A percentile compares a stretch with the other conserved stretches of the same genome.
Conservation (phyloP, 2,113 vertebrate genomes). For the Alces alces region DNA sequence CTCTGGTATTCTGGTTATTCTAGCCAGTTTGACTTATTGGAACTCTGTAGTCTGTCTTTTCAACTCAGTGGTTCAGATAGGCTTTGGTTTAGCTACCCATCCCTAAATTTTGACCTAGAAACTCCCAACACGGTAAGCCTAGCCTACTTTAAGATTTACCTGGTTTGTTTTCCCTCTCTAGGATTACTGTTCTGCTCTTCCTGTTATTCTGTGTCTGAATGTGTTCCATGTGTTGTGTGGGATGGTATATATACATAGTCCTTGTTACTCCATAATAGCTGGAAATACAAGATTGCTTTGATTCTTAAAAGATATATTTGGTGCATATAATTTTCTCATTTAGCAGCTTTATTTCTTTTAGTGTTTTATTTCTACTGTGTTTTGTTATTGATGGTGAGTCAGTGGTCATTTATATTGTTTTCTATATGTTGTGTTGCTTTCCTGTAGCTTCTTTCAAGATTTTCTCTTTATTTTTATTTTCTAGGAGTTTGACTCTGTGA, state of each 20-base stretch:
- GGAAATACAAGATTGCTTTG: neutral
- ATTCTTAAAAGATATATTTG: neutral
- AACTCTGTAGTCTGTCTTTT: neutral
- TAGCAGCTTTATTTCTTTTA: neutral
- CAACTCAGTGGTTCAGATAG: neutral
- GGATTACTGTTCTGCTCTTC: neutral
- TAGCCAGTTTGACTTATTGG: neutral
- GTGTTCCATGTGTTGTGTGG: neutral
- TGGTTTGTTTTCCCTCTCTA: neutral
- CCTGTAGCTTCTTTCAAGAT: neutral
- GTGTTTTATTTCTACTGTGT: neutral
- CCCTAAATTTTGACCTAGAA: neutral
- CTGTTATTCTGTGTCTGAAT: neutral
- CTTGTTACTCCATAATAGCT: neutral
- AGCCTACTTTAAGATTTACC: neutral
- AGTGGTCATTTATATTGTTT: neutral
- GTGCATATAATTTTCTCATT: neutral
- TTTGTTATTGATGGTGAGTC: neutral
- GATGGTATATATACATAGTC: neutral
- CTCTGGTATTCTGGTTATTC: neutral
- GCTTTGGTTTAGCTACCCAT: neutral
- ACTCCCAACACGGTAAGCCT: neutral
- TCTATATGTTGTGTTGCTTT: neutral
- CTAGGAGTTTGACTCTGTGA: neutral
- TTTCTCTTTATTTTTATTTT: neutral